phyloP scores from a whole-genome alignment of 2,888 invertebrate genomes.

The Synanthedon vespiformis region DNA sequence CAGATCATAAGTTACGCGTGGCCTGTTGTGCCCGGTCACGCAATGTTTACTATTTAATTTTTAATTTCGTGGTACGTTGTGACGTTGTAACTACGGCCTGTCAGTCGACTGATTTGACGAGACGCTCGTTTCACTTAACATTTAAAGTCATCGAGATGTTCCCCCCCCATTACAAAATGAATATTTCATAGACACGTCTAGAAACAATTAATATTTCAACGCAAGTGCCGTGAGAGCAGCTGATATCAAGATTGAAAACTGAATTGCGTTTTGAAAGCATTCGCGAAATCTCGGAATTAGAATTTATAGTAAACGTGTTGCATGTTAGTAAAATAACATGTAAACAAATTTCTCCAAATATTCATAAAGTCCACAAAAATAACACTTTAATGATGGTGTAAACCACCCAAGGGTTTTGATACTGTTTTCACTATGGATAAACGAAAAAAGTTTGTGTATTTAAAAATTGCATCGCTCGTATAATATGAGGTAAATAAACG shows the following conservation, averaged over 20 bases:
- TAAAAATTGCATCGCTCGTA: no score
- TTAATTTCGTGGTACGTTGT: constrained; percentile 17
- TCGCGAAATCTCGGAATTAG: no score
- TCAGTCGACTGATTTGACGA: constrained; percentile 13
- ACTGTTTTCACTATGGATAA: no score
- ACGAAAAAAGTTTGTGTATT: no score
- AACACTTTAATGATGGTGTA: no score
- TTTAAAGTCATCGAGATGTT: not conserved
- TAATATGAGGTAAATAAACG: no score
- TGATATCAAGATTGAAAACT: not conserved
- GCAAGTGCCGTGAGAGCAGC: not conserved
- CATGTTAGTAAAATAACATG: no score
- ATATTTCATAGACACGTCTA: constrained; percentile 9
- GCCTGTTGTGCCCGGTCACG: constrained; percentile 29
- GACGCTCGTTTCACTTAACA: not conserved
- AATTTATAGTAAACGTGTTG: no score
- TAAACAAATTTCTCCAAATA: no score
- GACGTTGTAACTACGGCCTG: constrained; percentile 24
- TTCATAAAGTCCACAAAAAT: no score
- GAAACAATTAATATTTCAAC: constrained; percentile 11
- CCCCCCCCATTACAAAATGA: not conserved
- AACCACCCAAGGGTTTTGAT: no score
- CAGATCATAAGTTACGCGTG: constrained; percentile 36
- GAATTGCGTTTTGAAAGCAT: no score
- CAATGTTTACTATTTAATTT: constrained; percentile 25